Evolutionary conservation across 35 echinoderm and acorn worm genomes (phyloP), one percentile per base, ranked within the genome.

Genomic region (Heliocidaris tuberculata): DNA sequence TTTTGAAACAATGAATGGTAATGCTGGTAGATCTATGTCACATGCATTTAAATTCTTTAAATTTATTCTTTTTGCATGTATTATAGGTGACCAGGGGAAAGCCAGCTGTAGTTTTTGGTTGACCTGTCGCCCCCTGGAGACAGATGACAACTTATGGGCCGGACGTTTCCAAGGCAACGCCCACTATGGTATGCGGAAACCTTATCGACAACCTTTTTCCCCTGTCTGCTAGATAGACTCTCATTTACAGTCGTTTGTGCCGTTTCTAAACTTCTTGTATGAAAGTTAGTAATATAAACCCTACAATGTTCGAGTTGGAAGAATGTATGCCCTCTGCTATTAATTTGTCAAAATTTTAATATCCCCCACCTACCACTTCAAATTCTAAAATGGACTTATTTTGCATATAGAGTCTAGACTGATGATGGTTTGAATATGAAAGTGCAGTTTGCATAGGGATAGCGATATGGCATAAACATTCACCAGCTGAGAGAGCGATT

Each of bases 121-220:
- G 87, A 89, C 87, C 87, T 89, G 87, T 48, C 87, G 35, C 47
- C 87, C 87, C 29, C 87, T 89, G 31, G 31, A 47, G 31, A 32
- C 87, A 89, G 87, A 89, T 48, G 87, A 89, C 91, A 93, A 48
- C 49, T 93, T 93, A 31, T 59, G n/a, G 50, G 91, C 91, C 91
- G 91, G 91, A 93, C 91, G 91, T 93, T 59, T 48, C 91, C 91
- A 93, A 93, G 91, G 91, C 50, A 59, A 93, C 91, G 48, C 91
- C 91, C 91, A 93, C 91, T 21, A 30, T 93, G 91, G 91, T 93
- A 93, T 93, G 91, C 91, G 91, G 91, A 93, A 93, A 59, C 91
- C 91, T 93, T 31, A 32, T 93, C 91, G 91, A 49, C 91, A 59
- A 13, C 31, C 87, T 47, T 89, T 89, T 89, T 89, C 87, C 87